Base-by-base conservation (phyloP, 1,140 invertebrate species). In the Luehdorfia chinensis region DNA sequence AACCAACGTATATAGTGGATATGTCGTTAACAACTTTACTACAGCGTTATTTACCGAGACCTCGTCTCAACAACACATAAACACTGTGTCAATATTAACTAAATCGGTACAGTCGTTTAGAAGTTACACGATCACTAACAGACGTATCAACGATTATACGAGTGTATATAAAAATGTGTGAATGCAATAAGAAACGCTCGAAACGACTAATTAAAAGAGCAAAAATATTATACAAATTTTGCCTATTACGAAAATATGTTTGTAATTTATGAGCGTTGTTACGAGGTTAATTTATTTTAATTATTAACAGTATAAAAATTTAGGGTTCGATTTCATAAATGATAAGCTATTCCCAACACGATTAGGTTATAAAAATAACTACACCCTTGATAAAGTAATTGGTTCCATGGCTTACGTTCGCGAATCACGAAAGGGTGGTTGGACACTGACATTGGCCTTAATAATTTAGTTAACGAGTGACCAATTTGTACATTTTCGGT, bases 231-330 rank as follows among this genome's bases (percentile, higher is more conserved):
- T n/a, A n/a, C n/a, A n/a, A n/a, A n/a, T n/a, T n/a, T n/a, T n/a
- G n/a, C 7, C 19, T 27, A 8, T 27, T 8, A 8, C 23, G 23
- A 1, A 27, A n/a, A 27, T 7, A n/a, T 27, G 23, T 2, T 27
- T 8, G 9, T 27, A 27, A 27, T 8, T 27, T 27, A 27, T 8
- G 23, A 6, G 6, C n/a, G 1, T 3, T 27, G 1, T 27, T 7
- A 27, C 23, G 23, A 27, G 25, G 21, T 23, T 25, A 39, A 39
- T 39, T 39, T 39, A 39, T 39, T 39, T 39, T 39, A 39, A 39
- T 39, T 39, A 39, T 39, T 25, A 39, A 39, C 36, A 39, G 21
- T 25, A 39, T 39, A n/a, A 39, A 14, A 39, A 13, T 39, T 39
- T 39, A 39, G 36, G 21, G 21, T 25, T 39, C n/a, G 2, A 37